Conservation (phyloP, 1,140 invertebrate genomes). For the Halesus radiatus region DNA sequence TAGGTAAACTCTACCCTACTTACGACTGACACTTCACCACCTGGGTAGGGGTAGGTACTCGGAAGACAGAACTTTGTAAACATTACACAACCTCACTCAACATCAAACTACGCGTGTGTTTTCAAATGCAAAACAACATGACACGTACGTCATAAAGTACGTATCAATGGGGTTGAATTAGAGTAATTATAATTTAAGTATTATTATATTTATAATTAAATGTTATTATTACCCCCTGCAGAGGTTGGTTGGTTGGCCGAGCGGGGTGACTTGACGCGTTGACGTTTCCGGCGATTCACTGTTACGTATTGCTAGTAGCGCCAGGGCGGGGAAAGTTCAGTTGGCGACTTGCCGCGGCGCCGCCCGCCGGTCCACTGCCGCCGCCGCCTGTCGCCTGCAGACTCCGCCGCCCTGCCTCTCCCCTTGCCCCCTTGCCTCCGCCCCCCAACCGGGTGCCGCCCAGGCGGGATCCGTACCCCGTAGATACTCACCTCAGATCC, state of each 20-base stretch:
- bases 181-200: too few relatives aligned
- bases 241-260: not conserved
- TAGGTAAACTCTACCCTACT: too few relatives aligned
- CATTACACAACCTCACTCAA: too few relatives aligned
- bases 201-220: not conserved
- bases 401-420: not conserved
- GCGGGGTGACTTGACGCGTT: not conserved
- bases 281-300: not conserved
- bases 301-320: not conserved
- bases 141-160: too few relatives aligned
- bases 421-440: not conserved
- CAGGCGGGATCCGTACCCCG: not conserved
- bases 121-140: too few relatives aligned
- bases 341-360: conserved; percentile 45
- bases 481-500: too few relatives aligned
- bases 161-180: too few relatives aligned
- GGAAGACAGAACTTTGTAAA: too few relatives aligned
- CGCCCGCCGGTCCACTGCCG: conserved; percentile 47
- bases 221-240: not conserved
- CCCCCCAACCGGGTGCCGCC: not conserved
- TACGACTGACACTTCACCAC: too few relatives aligned
- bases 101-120: too few relatives aligned
- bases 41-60: too few relatives aligned
- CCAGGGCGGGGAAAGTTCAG: not conserved
- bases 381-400: conserved; percentile 24